Evolutionary conservation across 2,797 vertebrate species (phyloP).

Genomic region (Enteromius radiatus): DNA sequence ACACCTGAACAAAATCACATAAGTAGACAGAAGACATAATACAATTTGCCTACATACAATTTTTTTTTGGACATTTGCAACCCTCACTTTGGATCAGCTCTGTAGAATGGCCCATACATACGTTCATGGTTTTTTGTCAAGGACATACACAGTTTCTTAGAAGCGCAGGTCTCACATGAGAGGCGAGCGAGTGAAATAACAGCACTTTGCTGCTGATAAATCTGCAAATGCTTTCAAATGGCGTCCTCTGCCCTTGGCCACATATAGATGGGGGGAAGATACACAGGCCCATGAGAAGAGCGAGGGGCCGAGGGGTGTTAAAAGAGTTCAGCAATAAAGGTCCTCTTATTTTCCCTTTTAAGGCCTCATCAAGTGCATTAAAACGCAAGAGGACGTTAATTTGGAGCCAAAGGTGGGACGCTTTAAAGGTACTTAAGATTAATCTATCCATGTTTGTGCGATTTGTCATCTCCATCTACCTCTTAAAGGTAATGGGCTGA

Average conservation of each 20-base stretch:
- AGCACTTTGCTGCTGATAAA: slow-evolving; percentile 70
- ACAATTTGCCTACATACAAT: too few species aligned
- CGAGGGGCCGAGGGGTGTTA: slow-evolving; percentile 13
- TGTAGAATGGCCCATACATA: neutral
- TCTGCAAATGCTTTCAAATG: slow-evolving; percentile 71
- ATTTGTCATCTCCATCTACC: slow-evolving; percentile 42
- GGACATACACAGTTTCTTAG: slow-evolving; percentile 75
- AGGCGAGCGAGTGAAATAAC: slow-evolving; percentile 70
- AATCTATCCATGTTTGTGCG: slow-evolving; percentile 16
- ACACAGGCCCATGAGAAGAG: slow-evolving; percentile 1
- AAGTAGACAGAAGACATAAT: too few species aligned
- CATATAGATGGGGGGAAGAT: slow-evolving; percentile 10
- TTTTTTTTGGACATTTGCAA: neutral
- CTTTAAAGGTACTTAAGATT: slow-evolving; percentile 50
- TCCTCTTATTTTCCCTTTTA: slow-evolving; percentile 33
- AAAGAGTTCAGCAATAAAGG: slow-evolving; percentile 39
- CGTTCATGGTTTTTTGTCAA: slow-evolving; percentile 77
- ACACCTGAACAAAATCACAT: too few species aligned
- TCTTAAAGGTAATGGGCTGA: slow-evolving; percentile 41
- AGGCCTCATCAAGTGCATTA: slow-evolving; percentile 40
- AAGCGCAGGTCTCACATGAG: slow-evolving; percentile 69
- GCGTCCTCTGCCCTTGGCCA: slow-evolving; percentile 62
- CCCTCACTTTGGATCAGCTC: neutral
- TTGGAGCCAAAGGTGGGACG: slow-evolving; percentile 37
- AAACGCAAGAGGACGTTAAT: slow-evolving; percentile 22